phyloP scores from a whole-genome alignment of 2,888 invertebrate species.

The Electrophaes corylata region DNA sequence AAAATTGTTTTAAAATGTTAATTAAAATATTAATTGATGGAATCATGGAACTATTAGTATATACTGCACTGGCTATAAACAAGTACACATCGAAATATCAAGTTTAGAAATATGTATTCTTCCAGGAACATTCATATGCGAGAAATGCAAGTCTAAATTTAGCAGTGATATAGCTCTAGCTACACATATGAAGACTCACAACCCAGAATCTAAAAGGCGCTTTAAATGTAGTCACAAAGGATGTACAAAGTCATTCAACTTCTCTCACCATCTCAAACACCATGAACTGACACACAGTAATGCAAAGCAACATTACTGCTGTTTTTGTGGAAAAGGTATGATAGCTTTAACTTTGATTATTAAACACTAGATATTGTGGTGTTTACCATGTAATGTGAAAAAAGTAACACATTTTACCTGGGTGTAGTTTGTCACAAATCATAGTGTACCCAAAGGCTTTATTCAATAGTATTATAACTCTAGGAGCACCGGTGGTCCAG shows the following conservation, averaged over 20 bases:
- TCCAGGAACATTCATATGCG: constrained; percentile 64
- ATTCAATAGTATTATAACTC: no score
- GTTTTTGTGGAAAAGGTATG: constrained; percentile 72
- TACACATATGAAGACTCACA: constrained; percentile 69
- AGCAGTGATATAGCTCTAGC: constrained; percentile 67
- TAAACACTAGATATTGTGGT: not conserved
- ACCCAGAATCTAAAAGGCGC: constrained; percentile 60
- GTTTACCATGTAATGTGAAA: no score
- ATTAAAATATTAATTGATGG: no score
- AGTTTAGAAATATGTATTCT: no score
- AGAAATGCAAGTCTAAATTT: constrained; percentile 63
- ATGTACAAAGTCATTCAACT: constrained; percentile 75
- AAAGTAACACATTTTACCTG: no score
- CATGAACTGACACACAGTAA: constrained; percentile 75
- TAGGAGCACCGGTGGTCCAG: no score
- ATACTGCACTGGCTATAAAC: no score
- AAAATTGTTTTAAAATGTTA: no score
- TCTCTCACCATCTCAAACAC: constrained; percentile 73
- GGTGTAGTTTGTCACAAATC: no score
- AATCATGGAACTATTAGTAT: no score
- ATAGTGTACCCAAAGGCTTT: no score
- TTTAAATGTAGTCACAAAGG: constrained; percentile 62
- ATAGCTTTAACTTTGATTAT: not conserved
- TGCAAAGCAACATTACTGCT: constrained; percentile 68
- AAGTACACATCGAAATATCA: no score